Conservation (phyloP, 1,140 invertebrate species). For the Penaeus japonicus region DNA sequence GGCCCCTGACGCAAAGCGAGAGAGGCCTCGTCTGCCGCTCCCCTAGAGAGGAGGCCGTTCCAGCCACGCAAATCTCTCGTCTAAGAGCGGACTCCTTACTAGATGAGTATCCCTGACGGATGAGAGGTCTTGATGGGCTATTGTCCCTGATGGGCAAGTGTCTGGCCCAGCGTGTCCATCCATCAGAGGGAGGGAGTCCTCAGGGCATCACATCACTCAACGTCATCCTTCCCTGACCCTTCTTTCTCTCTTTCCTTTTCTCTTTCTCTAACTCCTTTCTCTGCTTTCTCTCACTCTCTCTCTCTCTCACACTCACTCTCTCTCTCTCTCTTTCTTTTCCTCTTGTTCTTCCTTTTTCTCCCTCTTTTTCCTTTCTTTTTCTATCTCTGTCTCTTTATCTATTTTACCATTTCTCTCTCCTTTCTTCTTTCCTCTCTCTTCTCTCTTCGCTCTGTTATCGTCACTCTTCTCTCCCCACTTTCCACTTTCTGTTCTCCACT, state of each 20-base stretch:
- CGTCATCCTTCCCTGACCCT: slow-evolving; percentile 39
- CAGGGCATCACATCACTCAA: slow-evolving; percentile 39
- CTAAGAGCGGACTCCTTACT: no score
- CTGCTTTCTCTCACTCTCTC: not conserved
- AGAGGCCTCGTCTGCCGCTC: not conserved
- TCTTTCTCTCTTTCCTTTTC: not conserved
- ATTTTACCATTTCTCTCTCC: no score
- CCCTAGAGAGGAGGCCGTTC: no score
- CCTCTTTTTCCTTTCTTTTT: not conserved
- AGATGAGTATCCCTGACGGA: slow-evolving; percentile 15
- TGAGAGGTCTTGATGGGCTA: slow-evolving; percentile 39
- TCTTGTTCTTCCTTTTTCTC: not conserved
- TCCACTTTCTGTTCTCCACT: not conserved
- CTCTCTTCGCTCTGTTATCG: not conserved
- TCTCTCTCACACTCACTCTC: not conserved
- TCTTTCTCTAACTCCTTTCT: not conserved
- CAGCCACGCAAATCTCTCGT: no score
- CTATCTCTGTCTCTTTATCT: not conserved
- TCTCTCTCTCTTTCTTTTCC: not conserved
- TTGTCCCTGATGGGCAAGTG: slow-evolving; percentile 52
- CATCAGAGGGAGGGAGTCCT: slow-evolving; percentile 36
- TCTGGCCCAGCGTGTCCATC: slow-evolving; percentile 41
- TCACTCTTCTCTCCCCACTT: not conserved
- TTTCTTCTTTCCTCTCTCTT: not conserved
- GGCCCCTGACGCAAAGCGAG: no score